A percentile compares a stretch with the other conserved stretches of the same genome.
Conservation (phyloP, 2,888 invertebrate species). For the Tyria jacobaeae region DNA sequence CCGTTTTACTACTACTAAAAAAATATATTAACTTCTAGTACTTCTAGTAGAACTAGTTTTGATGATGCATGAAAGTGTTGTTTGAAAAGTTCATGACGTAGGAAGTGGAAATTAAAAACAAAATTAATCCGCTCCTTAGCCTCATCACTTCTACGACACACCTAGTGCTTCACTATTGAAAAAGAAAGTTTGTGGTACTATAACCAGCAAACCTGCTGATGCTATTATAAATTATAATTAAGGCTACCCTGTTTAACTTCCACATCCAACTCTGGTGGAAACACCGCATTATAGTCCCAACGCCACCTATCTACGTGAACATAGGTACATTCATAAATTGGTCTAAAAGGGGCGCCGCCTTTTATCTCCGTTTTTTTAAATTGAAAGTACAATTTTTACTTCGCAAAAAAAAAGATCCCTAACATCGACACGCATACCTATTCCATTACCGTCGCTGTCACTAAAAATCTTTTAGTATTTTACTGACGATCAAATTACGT, state of each 20-base stretch:
- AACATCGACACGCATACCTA: background rate
- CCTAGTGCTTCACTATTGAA: too few species aligned
- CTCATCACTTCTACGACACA: too few species aligned
- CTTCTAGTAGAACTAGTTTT: too few species aligned
- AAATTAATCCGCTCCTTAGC: too few species aligned
- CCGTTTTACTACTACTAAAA: background rate
- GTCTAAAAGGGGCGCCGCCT: background rate
- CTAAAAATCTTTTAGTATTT: background rate
- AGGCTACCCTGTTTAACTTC: background rate
- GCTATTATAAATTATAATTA: background rate
- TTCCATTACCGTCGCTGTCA: background rate
- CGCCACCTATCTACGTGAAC: background rate
- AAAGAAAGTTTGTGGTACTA: too few species aligned
- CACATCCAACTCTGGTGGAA: background rate
- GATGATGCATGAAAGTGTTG: background rate
- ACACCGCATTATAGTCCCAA: background rate
- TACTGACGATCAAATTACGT: background rate
- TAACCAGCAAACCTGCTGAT: background rate
- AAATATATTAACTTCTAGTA: too few species aligned
- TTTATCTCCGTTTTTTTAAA: background rate
- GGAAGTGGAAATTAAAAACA: too few species aligned
- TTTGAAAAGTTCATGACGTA: background rate
- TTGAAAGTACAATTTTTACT: background rate
- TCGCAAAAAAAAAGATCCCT: background rate
- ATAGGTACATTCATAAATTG: background rate